Base-by-base conservation (phyloP, 2,113 vertebrate genomes). In the Rhabdornis inornatus region DNA sequence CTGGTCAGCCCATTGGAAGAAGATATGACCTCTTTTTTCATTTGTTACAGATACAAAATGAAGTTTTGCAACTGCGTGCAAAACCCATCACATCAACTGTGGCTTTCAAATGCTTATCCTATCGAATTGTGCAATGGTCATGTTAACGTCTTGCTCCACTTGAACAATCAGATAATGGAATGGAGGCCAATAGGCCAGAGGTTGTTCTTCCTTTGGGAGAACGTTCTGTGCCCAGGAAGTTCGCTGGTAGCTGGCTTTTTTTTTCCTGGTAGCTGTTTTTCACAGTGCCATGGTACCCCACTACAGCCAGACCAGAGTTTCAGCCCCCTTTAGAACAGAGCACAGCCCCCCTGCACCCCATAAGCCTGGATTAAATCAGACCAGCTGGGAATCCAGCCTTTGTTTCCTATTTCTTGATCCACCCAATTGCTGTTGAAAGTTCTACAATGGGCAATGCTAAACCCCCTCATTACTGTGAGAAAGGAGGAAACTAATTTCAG, bases 401-500 rank as follows among this genome's bases (percentile, higher is more conserved):
- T 4, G 5, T 60, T 72, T 90, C 86, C 65, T 24, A 0, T 37
- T 72, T 50, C 65, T 69, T 76, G 24, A 78, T 71, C 49, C 49
- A 44, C 35, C 13, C 31, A 17, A 47, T 35, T 35, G 66, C 35
- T 71, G 50, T 3, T 64, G 52, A 78, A 76, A 44, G 93, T 90
- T 97, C 92, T 96, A 84, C 87, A 65, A 30, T 84, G 33, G 37
- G 52, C 52, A 57, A 40, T 59, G 33, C 35, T 56, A 71, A 88
- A 93, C 85, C 87, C 86, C 44, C 80, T 95, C 72, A 87, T 90
- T 87, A 80, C 69, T 72, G 61, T 78, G 45, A 96, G 94, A 96
- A 88, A 94, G 78, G 55, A 95, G 88, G 86, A 96, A 97, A 69
- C 55, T 86, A 22, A 81, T 89, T 95, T 95, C 80, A 95, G 65